Evolutionary conservation across 2,113 vertebrate genomes (phyloP).

Genomic region (Tonatia bakeri): DNA sequence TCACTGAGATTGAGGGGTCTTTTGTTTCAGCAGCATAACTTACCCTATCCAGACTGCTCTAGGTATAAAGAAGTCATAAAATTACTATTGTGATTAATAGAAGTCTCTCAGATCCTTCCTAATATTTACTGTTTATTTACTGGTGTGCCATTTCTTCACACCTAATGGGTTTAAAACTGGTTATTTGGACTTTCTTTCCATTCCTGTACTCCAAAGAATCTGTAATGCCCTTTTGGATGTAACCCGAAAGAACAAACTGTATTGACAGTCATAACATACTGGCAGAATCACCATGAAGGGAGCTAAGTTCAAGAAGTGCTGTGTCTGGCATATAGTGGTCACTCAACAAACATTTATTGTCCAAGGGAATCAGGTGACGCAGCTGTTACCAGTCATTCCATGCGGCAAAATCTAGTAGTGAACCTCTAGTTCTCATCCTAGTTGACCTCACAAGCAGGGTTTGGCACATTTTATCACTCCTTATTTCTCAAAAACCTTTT

Average conservation of each 20-base stretch:
- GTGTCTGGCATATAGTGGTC: neutral
- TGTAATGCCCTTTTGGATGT: neutral
- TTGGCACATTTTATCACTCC: neutral
- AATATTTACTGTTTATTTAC: neutral
- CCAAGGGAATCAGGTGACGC: neutral
- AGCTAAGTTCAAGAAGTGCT: neutral
- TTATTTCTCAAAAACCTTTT: neutral
- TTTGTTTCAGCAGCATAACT: neutral
- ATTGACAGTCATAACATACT: neutral
- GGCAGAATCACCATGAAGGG: neutral
- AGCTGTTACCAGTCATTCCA: neutral
- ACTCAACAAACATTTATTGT: neutral
- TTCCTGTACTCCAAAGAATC: neutral
- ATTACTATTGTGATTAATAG: neutral
- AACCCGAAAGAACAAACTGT: neutral
- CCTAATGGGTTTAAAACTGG: neutral
- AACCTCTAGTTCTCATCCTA: neutral
- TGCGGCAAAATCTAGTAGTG: neutral
- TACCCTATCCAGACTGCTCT: neutral
- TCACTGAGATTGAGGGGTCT: neutral
- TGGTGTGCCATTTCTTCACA: neutral
- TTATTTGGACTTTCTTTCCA: neutral
- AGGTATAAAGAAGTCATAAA: neutral
- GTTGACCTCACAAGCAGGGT: neutral
- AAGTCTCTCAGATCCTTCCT: neutral